Evolutionary conservation across 2,113 vertebrate species (phyloP), one percentile per base, ranked within the genome.

Genomic region (Anolis carolinensis): DNA sequence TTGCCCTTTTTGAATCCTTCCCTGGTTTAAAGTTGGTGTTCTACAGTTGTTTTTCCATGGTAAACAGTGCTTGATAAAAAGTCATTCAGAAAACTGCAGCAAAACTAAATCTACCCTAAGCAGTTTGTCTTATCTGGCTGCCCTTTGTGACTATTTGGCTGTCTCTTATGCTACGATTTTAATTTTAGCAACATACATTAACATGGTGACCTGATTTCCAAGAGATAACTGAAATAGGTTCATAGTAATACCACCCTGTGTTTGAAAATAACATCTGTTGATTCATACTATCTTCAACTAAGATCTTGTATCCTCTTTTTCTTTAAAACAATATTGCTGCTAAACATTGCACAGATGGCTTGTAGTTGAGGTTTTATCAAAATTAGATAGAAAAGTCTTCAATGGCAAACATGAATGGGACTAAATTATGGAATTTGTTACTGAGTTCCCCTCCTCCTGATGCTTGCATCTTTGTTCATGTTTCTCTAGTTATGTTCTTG

Each of bases 211-310:
- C 85, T 73, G 44, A n/a, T 75, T 86, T 81, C 63, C 44, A 68
- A 82, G 71, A 68, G 62, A 52, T 55, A 87, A 52, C 71, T 39
- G 79, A 82, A 68, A 68, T 76, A 59, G 72, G 44, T 68, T 55
- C 72, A 68, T 81, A 30, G 16, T 67, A 76, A 82, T 87, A 39
- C 59, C 32, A 81, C 25, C 30, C 67, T 79, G 44, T 68, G 11
- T 70, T 78, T 85, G 71, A 76, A 87, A 87, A 82, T 76, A 75
- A 82, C 72, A 87, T 82, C 71, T 82, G 79, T 81, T 82, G 72
- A 87, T 82, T 87, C 72, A 87, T 76, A 55, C 62, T 67, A 21
- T 14, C 65, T 52, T 50, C 70, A 52, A 27, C 59, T 39, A 74
- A 81, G 55, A 65, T 67, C 18, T 76, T n/a, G 27, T 23, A 27